phyloP scores from a whole-genome alignment of 2,113 vertebrate species.

The Lagopus muta region DNA sequence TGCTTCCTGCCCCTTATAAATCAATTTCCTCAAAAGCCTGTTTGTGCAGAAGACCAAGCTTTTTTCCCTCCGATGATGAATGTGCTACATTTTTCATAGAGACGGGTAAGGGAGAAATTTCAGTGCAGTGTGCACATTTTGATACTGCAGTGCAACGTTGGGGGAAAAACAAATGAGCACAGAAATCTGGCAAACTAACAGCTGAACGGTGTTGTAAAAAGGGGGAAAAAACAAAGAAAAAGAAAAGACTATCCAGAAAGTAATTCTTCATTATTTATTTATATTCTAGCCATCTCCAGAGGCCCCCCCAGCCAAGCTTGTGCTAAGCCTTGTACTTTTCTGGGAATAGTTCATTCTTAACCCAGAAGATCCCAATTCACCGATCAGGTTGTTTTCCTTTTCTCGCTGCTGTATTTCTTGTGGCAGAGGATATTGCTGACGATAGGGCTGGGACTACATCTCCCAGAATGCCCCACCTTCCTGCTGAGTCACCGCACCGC shows the following conservation, averaged over 20 bases:
- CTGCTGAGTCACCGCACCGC: background rate
- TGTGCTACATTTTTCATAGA: conserved; percentile 59
- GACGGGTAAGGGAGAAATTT: conserved; percentile 48
- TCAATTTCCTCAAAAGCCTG: conserved; percentile 71
- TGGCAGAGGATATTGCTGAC: background rate
- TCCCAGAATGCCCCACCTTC: background rate
- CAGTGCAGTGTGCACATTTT: conserved; percentile 20
- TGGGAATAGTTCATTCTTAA: background rate
- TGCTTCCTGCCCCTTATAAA: conserved; percentile 66
- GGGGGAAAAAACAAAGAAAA: background rate
- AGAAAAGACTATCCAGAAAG: background rate
- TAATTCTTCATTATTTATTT: background rate
- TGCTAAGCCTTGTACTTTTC: background rate
- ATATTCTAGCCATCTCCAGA: background rate
- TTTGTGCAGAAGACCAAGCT: conserved; percentile 59
- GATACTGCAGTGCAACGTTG: background rate
- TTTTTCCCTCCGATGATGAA: conserved; percentile 60
- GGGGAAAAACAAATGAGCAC: conserved; percentile 59
- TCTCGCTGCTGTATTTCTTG: background rate
- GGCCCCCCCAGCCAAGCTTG: background rate
- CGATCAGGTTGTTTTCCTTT: background rate
- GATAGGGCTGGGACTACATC: background rate
- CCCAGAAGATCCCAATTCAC: background rate
- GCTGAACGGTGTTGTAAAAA: background rate
- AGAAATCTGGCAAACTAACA: background rate